phyloP scores from a whole-genome alignment of 2,888 invertebrate genomes.

The Meganola albula region DNA sequence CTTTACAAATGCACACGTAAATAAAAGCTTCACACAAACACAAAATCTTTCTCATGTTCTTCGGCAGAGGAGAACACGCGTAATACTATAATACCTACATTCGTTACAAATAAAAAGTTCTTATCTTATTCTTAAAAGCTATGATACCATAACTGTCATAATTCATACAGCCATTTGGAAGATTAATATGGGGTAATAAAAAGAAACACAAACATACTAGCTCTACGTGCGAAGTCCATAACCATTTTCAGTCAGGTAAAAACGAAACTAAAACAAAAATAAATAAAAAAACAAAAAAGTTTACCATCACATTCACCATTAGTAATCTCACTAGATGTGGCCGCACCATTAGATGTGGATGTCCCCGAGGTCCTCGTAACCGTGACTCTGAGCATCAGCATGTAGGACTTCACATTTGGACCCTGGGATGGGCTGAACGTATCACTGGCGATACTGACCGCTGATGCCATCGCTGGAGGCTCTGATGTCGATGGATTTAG shows the following conservation, averaged over 20 bases:
- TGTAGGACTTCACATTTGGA: conserved; percentile 88
- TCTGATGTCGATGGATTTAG: conserved; percentile 83
- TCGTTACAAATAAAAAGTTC: too few relatives aligned
- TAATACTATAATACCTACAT: too few relatives aligned
- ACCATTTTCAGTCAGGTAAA: too few relatives aligned
- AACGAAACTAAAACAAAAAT: conserved; percentile 1
- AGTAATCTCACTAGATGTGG: conserved; percentile 66
- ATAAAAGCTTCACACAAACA: too few relatives aligned
- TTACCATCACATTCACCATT: conserved; percentile 73
- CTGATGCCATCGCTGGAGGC: conserved; percentile 83
- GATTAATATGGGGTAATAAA: too few relatives aligned
- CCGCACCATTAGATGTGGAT: conserved; percentile 38
- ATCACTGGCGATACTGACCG: conserved; percentile 91
- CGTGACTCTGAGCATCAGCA: conserved; percentile 85
- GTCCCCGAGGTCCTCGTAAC: conserved; percentile 48
- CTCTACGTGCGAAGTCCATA: too few relatives aligned
- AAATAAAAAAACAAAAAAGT: conserved; percentile 8
- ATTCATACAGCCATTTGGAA: too few relatives aligned
- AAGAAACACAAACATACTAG: conserved; percentile 2
- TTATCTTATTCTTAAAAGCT: too few relatives aligned
- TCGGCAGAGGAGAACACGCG: too few relatives aligned
- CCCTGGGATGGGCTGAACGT: conserved; percentile 88
- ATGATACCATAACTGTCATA: too few relatives aligned
- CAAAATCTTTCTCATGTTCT: too few relatives aligned
- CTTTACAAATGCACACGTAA: too few relatives aligned